Base-by-base conservation (phyloP, 1,140 invertebrate species). In the Papilio helenus region DNA sequence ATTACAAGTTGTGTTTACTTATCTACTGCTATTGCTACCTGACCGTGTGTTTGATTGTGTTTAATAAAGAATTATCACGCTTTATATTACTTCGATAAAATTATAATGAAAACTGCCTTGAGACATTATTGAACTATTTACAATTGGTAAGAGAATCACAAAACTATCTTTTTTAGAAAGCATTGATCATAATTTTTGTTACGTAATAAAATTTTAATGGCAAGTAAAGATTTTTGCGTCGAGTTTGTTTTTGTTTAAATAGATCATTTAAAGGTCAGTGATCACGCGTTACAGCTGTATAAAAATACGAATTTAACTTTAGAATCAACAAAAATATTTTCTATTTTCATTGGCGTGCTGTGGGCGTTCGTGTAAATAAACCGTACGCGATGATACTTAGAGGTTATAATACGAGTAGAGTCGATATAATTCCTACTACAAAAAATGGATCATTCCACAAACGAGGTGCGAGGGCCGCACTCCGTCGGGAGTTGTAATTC, bases 401-500 rank as follows among this genome's bases (percentile, higher is more conserved):
- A 26, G 46, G 72, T 79, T 79, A 77, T 58, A 49, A 72, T 68
- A 81, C 49, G 74, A 42, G 58, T 68, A 81, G 49, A 80, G 34
- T 79, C 26, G 65, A 76, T 83, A 82, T 76, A 86, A 87, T 85
- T 84, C 82, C 79, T 80, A 76, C 80, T 65, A 68, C 14, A 78
- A 83, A 87, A 93, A 93, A 93, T 92, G 90, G 85, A 92, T 93
- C 86, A 93, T 88, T 82, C 79, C 79, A 79, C 85, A 87, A 94
- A 92, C 91, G 92, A 92, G 90, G 92, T 92, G 89, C 85, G 87
- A 90, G 85, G 87, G 83, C 82, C 88, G 85, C 84, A 88, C 85
- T 88, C 92, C 91, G 87, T 79, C 86, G 93, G 93, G 94, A 90
- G 89, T 90, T 92, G 89, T 94, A 94, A 94, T 90, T 95, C 93